Evolutionary conservation across 1,140 invertebrate genomes (phyloP), one percentile per base, ranked within the genome.

Genomic region (Trichomalopsis sarcophagae): DNA sequence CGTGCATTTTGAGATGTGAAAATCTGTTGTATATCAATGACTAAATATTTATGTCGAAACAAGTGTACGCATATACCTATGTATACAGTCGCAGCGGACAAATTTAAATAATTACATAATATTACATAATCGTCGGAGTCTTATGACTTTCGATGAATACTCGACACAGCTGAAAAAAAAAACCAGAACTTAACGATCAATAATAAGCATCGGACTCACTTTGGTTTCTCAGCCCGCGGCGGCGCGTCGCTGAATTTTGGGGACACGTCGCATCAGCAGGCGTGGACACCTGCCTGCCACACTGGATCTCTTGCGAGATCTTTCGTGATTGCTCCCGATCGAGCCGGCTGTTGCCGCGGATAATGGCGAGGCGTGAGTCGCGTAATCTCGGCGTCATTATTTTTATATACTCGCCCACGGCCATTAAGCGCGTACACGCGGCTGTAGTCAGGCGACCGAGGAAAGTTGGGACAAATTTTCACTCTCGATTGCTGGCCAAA

Each of bases 401-500:
- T 21, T 80, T 68, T 40, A 68, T 68, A 21, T 80, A 80, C 27
- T 30, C 30, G 78, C 68, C 66, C 30, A 44, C 23, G 23, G 27
- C 21, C 23, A 71, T 27, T 71, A 71, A 1, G 1, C 27, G 36
- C n/a, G 74, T 66, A 62, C 5, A 62, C 76, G 4, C 50, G 6
- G 76, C 50, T 33, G 73, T 21, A 36, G 68, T 27, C 68, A 23
- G 50, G 7, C 44, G 30, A 75, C 21, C 21, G 6, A 62, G 36
- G 74, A 76, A 76, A 76, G 76, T 17, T 50, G 75, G 23, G 50
- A 78, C 76, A 78, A 78, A 78, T 78, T 78, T 78, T 78, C 76
- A 30, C n/a, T 78, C 73, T 47, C 23, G 21, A 44, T 47, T 76
- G 40, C 66, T 10, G 0, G 14, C 10, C 17, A 30, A 71, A 33